Evolutionary conservation across 92 coral and sea anemone genomes (phyloP), one percentile per base, ranked within the genome.

Genomic region (Meandrina meandrites): DNA sequence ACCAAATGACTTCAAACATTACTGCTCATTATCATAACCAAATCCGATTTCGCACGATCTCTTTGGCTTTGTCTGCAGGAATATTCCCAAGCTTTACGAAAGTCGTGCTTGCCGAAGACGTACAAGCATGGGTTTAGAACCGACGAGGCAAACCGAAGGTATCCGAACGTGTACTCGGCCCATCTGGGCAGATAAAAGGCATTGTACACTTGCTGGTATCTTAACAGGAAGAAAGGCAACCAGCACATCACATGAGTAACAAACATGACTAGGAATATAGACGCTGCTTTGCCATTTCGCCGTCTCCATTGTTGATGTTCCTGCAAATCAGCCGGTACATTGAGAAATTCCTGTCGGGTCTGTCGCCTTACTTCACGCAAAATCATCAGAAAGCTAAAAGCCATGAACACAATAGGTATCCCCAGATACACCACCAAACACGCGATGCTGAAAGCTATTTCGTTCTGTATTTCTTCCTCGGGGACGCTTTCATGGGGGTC

Each of bases 41-140:
- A 78, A 60, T 85, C 82, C 45, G 88, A 85, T 27, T 80, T 85
- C 31, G 62, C 75, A n/a, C 88, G 82, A 21, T 85, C 48, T 77
- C 88, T 85, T 22, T 64, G 48, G 7, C n/a, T 22, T 15, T 56
- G 8, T 60, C 64, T 85, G 37, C 32, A 77, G 18, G 75, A 36
- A 70, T 27, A 24, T 58, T 48, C 84, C 79, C 83, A 70, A 18
- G 89, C 80, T 67, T 86, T 86, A 56, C 89, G 84, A 60, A 93
- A 91, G 84, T 93, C 96, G 27, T 88, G 88, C 75, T 93, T 93
- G 81, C 96, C 94, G 87, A 93, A 88, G 24, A 86, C 85, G 84
- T 91, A 93, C 69, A 93, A 34, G 50, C 88, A 71, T 0, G 96
- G 96, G 73, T 93, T 93, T 24, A 82, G 70, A 27, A 91, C 45